Base-by-base conservation (phyloP, 2,797 vertebrate genomes). In the Catostomus latipinnis region DNA sequence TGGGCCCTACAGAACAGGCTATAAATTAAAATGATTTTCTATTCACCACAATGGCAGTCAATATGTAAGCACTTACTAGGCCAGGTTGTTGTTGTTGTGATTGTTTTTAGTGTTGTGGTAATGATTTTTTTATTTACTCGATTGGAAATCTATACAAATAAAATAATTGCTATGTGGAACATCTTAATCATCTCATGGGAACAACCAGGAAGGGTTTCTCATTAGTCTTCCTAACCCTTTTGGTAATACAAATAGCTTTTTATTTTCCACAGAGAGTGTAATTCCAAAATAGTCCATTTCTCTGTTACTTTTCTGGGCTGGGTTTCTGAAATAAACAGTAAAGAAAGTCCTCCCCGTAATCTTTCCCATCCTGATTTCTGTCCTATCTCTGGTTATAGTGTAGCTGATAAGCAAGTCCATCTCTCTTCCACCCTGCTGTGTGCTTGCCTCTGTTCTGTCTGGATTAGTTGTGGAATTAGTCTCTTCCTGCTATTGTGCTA, bases 401-500 rank as follows among this genome's bases (percentile, higher is more conserved):
- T 13, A 71, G 49, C 71, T 82, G 71, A 79, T 70, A 78, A 34
- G 34, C 34, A 10, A n/a, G 43, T 46, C 56, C 49, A 6, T 78
- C 75, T 78, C 14, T 82, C 66, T 61, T 74, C 62, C 61, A 53
- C 61, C 12, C 69, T 54, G 56, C 70, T 52, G 76, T 74, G 69
- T 58, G 74, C 22, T 69, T 52, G 71, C 22, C 54, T 49, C 34
- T 78, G 70, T 75, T 61, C 71, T 79, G 71, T 75, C 57, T 82
- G 76, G 71, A 82, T 79, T 82, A 82, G 66, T 9, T 14, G 49
- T 74, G 66, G 81, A 79, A 74, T 82, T 82, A 79, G 81, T 74
- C 76, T 43, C 65, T 79, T 82, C 81, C 81, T 82, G 81, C 71
- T 71, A 82, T 82, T 82, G 81, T 82, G 81, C 71, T 71, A 58